phyloP scores from a whole-genome alignment of 2,113 vertebrate species.

The Paradoxurus hermaphroditus region DNA sequence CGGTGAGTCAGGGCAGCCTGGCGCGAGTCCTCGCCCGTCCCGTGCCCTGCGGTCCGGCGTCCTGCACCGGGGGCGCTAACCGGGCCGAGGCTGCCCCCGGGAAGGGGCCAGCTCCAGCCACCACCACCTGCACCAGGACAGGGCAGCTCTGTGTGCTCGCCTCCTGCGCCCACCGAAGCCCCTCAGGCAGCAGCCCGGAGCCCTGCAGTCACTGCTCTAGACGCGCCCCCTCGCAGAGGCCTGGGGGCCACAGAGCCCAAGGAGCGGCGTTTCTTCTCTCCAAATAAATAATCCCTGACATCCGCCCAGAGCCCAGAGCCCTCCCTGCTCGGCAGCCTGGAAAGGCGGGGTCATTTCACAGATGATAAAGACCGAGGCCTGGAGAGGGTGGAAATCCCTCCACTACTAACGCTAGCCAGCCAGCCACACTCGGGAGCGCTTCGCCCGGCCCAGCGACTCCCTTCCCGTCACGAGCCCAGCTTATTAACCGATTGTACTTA shows the following conservation, averaged over 20 bases:
- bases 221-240: not conserved
- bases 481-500: not conserved
- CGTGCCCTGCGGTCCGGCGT: not conserved
- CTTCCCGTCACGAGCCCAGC: not conserved
- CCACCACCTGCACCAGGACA: slow-evolving; percentile 4
- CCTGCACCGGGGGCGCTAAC: not conserved
- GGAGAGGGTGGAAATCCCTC: rapidly evolving
- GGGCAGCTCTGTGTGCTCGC: slow-evolving; percentile 50
- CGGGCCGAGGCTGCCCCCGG: not conserved
- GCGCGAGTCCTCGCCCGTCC: not conserved
- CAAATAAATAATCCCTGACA: not conserved
- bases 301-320: not conserved
- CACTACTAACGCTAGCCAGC: not conserved
- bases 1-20: not conserved
- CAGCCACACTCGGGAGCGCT: rapidly evolving
- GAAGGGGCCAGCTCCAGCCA: not conserved
- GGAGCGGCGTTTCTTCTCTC: not conserved
- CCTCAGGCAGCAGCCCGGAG: not conserved
- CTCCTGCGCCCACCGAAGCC: not conserved
- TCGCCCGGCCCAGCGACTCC: rapidly evolving
- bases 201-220: not conserved
- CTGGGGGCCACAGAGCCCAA: not conserved
- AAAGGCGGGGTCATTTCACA: not conserved
- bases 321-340: not conserved
- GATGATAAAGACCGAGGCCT: not conserved